phyloP scores from a whole-genome alignment of 1,140 invertebrate genomes.

The Dendrolimus punctatus region DNA sequence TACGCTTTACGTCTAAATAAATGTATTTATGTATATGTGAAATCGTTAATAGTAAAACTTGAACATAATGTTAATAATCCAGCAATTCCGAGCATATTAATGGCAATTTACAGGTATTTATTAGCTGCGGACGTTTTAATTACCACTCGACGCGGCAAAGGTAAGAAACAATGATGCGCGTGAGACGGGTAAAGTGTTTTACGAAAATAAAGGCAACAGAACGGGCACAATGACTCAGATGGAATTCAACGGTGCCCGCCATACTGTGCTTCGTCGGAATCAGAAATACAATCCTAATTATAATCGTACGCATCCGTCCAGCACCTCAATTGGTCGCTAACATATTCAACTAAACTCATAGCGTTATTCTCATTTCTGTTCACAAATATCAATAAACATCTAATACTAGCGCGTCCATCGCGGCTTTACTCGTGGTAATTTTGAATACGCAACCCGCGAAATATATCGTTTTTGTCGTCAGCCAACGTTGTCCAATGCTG shows the following conservation, averaged over 20 bases:
- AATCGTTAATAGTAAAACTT: no score
- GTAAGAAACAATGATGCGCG: slow-evolving; percentile 61
- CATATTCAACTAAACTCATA: no score
- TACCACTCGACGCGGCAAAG: slow-evolving; percentile 20
- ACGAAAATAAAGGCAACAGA: slow-evolving; percentile 69
- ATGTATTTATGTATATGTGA: no score
- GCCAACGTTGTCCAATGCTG: no score
- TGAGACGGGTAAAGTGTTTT: slow-evolving; percentile 61
- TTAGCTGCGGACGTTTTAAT: slow-evolving; percentile 26
- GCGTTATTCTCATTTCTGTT: slow-evolving; percentile 19
- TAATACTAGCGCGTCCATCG: background rate
- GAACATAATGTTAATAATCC: slow-evolving; percentile 2
- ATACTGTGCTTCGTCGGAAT: slow-evolving; percentile 68
- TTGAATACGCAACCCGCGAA: no score
- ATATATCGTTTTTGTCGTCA: no score
- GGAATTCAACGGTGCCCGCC: slow-evolving; percentile 65
- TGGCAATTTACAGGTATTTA: slow-evolving; percentile 12
- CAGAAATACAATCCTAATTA: slow-evolving; percentile 73
- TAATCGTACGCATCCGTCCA: slow-evolving; percentile 69
- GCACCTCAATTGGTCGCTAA: slow-evolving; percentile 59
- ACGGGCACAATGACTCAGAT: slow-evolving; percentile 70
- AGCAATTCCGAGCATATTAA: background rate
- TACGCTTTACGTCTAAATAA: background rate
- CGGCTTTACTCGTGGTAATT: background rate
- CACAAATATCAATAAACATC: slow-evolving; percentile 20